phyloP scores from a whole-genome alignment of 1,140 invertebrate genomes.

The Neodiprion pinetum region DNA sequence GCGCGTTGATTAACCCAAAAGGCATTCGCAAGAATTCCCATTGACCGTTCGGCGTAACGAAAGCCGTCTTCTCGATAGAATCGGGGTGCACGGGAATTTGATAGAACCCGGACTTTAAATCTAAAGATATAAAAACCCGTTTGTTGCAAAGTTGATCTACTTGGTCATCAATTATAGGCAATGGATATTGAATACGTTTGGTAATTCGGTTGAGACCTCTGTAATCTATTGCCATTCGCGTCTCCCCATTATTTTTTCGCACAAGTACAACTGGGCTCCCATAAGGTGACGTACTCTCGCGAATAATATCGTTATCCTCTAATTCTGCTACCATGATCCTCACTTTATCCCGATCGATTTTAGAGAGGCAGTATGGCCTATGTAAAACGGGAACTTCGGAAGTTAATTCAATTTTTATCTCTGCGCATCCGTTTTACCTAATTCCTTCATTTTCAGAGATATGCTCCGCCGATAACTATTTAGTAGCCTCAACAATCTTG shows the following conservation, averaged over 20 bases:
- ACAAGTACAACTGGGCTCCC: slow-evolving; percentile 40
- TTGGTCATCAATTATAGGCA: slow-evolving; percentile 42
- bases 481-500: background rate
- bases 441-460: slow-evolving; percentile 14
- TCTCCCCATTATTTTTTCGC: slow-evolving; percentile 39
- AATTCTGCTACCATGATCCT: slow-evolving; percentile 42
- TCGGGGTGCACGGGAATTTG: slow-evolving; percentile 13
- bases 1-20: slow-evolving; percentile 57
- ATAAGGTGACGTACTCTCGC: slow-evolving; percentile 37
- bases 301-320: slow-evolving; percentile 32
- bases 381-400: slow-evolving; percentile 13
- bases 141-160: slow-evolving; percentile 32
- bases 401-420: slow-evolving; percentile 22
- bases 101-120: slow-evolving; percentile 27
- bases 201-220: slow-evolving; percentile 52
- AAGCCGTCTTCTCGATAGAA: slow-evolving; percentile 28
- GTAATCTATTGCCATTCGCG: slow-evolving; percentile 52
- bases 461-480: background rate
- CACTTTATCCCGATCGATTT: slow-evolving; percentile 38
- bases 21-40: slow-evolving; percentile 53
- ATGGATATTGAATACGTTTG: slow-evolving; percentile 36
- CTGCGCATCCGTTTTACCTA: slow-evolving; percentile 15
- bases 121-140: slow-evolving; percentile 30
- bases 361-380: slow-evolving; percentile 28
- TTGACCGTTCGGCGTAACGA: slow-evolving; percentile 31